These are phyloP conservation scores for Scomber scombrus DNA, from an alignment of 2,113 vertebrate species.

Conservation along the genomic window DNA sequence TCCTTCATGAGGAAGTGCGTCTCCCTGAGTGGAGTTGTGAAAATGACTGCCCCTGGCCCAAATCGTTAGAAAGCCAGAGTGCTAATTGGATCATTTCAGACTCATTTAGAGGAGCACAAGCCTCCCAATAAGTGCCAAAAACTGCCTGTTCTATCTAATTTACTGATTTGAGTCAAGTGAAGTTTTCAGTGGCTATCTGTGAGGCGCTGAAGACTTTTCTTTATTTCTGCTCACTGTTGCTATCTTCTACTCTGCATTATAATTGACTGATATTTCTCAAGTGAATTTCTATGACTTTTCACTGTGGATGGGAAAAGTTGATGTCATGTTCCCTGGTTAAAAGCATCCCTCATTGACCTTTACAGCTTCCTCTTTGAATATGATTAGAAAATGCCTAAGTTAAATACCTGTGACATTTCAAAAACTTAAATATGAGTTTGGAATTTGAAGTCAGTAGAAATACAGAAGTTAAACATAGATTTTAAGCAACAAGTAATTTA, in stretches of 20 bases:
- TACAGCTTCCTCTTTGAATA: slow-evolving; percentile 68
- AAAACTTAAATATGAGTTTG: slow-evolving; percentile 50
- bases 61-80: slow-evolving; percentile 54
- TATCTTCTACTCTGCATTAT: slow-evolving; percentile 25
- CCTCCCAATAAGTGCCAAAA: slow-evolving; percentile 53
- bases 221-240: slow-evolving; percentile 2
- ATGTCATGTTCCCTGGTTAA: slow-evolving; percentile 58
- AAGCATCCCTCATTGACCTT: slow-evolving; percentile 74
- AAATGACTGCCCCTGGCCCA: slow-evolving; percentile 33
- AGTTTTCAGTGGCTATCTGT: slow-evolving; percentile 23
- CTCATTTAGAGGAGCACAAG: slow-evolving; percentile 51
- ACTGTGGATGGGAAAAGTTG: slow-evolving; percentile 36
- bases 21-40: slow-evolving; percentile 8
- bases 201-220: slow-evolving; percentile 35
- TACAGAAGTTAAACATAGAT: slow-evolving; percentile 56
- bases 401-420: slow-evolving; percentile 83
- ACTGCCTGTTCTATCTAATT: slow-evolving; percentile 40
- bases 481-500: slow-evolving; percentile 45
- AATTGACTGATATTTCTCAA: slow-evolving; percentile 74
- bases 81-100: slow-evolving; percentile 67
- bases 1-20: neutral
- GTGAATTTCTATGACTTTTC: slow-evolving; percentile 67
- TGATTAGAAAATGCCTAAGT: slow-evolving; percentile 69
- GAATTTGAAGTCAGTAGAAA: slow-evolving; percentile 65
- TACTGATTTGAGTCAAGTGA: slow-evolving; percentile 22